These are phyloP conservation scores for Chelonus formosanus DNA, from an alignment of 2,888 invertebrate genomes.

Conservation along the genomic window DNA sequence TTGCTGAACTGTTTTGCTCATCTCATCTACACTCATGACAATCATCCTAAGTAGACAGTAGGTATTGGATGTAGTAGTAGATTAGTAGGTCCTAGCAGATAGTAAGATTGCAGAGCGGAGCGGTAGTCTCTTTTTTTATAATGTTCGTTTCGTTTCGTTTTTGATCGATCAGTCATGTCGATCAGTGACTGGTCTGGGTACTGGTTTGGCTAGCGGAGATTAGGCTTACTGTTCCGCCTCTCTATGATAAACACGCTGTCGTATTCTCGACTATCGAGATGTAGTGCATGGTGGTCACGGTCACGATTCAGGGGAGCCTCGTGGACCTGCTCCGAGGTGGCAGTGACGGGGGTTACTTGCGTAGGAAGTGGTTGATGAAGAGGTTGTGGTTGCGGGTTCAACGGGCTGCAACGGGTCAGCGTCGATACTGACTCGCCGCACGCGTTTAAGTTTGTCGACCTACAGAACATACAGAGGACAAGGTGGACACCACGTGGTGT, in stretches of 20 bases:
- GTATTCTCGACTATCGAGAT: conserved; percentile 73
- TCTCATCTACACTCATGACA: conserved; percentile 63
- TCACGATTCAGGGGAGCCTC: conserved; percentile 64
- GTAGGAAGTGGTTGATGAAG: conserved; percentile 62
- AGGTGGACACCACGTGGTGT: conserved; percentile 58
- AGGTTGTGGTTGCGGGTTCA: conserved; percentile 65
- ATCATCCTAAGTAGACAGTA: conserved; percentile 63
- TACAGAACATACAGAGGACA: conserved; percentile 64
- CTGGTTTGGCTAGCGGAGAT: conserved; percentile 58
- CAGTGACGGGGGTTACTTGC: conserved; percentile 65
- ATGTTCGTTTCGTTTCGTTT: conserved; percentile 34
- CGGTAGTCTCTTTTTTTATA: conserved; percentile 37
- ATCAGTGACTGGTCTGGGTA: conserved; percentile 31
- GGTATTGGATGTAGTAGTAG: conserved; percentile 51
- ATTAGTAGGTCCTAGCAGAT: conserved; percentile 59
- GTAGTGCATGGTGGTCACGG: conserved; percentile 64
- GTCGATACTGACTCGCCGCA: conserved; percentile 66
- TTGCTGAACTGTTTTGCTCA: conserved; percentile 59
- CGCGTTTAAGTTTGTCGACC: conserved; percentile 66
- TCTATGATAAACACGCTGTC: conserved; percentile 78
- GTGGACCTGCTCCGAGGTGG: conserved; percentile 64
- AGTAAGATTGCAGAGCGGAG: conserved; percentile 41
- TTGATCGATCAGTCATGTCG: conserved; percentile 39
- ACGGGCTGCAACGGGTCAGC: conserved; percentile 66
- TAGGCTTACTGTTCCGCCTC: conserved; percentile 66